phyloP scores from a whole-genome alignment of 2,888 invertebrate species.

The Archips crataeganus region DNA sequence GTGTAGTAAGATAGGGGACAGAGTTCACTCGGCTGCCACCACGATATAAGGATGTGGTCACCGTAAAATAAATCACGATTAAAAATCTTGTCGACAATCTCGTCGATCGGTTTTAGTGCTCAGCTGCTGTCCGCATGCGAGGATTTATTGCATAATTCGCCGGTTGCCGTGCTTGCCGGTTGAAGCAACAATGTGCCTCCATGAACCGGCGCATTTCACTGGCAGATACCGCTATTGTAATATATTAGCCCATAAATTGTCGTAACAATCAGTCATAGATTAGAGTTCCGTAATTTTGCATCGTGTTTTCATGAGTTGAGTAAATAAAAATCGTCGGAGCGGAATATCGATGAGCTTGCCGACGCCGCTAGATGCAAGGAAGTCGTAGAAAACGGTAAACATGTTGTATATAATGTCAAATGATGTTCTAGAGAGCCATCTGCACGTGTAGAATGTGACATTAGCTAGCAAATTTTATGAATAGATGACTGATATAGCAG shows the following conservation, averaged over 20 bases:
- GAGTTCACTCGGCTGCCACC: conserved; percentile 40
- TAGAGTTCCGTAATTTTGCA: conserved; percentile 45
- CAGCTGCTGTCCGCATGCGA: conserved; percentile 44
- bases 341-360: conserved; percentile 30
- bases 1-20: conserved; percentile 14
- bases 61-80: conserved; percentile 47
- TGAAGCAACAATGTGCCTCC: conserved; percentile 57
- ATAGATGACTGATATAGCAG: conserved; percentile 16
- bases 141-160: conserved; percentile 53
- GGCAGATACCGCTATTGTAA: conserved; percentile 62
- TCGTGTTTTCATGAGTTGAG: conserved; percentile 35
- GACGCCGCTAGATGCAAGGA: conserved; percentile 1
- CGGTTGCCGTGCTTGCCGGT: conserved; percentile 47
- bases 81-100: conserved; percentile 48
- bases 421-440: conserved; percentile 14
- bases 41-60: conserved; percentile 48
- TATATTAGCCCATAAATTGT: conserved; percentile 65
- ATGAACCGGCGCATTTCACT: conserved; percentile 50
- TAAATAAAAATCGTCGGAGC: conserved; percentile 33
- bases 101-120: conserved; percentile 49
- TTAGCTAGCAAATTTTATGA: conserved; percentile 8
- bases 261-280: conserved; percentile 54
- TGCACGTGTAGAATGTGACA: conserved; percentile 1
- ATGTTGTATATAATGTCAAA: conserved; percentile 14
- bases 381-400: conserved; percentile 2